phyloP scores from a whole-genome alignment of 53 echinoderm and acorn worm genomes.

The Apostichopus leukothele region DNA sequence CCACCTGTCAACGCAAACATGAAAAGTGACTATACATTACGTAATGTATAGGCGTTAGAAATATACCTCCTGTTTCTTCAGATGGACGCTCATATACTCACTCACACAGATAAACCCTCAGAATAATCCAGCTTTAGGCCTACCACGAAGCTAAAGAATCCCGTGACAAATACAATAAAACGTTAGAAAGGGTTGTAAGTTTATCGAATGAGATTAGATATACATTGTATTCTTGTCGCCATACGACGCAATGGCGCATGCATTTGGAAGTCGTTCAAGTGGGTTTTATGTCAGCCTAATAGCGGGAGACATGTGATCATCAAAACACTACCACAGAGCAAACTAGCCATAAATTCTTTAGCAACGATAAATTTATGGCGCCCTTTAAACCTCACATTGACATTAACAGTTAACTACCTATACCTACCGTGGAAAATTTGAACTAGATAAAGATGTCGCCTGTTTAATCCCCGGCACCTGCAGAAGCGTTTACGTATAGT shows the following conservation, averaged over 20 bases:
- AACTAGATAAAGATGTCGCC: not conserved
- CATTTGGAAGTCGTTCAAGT: not conserved
- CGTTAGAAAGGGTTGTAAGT: too few relatives aligned
- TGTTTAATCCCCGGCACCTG: not conserved
- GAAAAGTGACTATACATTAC: too few relatives aligned
- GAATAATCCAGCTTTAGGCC: too few relatives aligned
- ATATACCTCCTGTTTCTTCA: too few relatives aligned
- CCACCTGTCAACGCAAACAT: too few relatives aligned
- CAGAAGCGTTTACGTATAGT: not conserved
- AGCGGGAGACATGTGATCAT: not conserved
- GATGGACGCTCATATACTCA: too few relatives aligned
- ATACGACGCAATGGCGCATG: not conserved
- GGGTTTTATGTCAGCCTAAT: not conserved
- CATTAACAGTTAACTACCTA: not conserved
- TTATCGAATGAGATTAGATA: too few relatives aligned
- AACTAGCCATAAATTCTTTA: not conserved
- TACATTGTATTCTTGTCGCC: too few relatives aligned
- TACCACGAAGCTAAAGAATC: too few relatives aligned
- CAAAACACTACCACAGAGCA: not conserved
- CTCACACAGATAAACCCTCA: too few relatives aligned
- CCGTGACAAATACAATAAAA: too few relatives aligned
- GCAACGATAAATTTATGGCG: conserved; percentile 21
- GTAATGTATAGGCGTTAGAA: too few relatives aligned
- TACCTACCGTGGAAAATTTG: not conserved
- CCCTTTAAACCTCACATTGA: not conserved